These are phyloP conservation scores for Parambassis ranga DNA, from an alignment of 2,797 vertebrate genomes.

Conservation along the genomic window DNA sequence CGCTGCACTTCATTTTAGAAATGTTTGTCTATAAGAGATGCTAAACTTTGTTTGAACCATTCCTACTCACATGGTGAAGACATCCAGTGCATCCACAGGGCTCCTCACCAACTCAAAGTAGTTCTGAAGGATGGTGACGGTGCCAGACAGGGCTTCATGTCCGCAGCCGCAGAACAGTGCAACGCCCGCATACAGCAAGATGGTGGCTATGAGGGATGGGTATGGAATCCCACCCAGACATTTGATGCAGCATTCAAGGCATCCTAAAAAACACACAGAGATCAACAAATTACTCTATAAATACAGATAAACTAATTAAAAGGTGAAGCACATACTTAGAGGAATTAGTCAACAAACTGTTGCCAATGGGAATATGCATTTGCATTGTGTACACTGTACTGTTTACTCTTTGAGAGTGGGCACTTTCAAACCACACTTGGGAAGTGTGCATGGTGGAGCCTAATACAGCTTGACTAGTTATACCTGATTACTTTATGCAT, in stretches of 20 bases:
- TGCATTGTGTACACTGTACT: slow-evolving; percentile 1
- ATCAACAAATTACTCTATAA: background rate
- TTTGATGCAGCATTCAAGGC: slow-evolving; percentile 97
- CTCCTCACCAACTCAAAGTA: slow-evolving; percentile 96
- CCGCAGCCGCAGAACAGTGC: slow-evolving; percentile 98
- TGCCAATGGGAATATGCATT: background rate
- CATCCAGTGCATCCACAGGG: slow-evolving; percentile 91
- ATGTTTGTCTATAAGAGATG: background rate
- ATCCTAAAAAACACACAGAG: slow-evolving; percentile 78
- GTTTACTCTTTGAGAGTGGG: slow-evolving; percentile 7
- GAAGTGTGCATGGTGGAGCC: background rate
- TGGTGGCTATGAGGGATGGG: slow-evolving; percentile 94
- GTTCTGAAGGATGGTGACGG: slow-evolving; percentile 96
- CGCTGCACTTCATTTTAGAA: background rate
- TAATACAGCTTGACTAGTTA: background rate
- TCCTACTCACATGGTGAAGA: slow-evolving; percentile 94
- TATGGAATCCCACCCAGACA: slow-evolving; percentile 97
- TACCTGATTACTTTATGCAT: too few relatives aligned
- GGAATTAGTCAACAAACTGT: slow-evolving; percentile 37
- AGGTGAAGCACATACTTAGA: too few relatives aligned
- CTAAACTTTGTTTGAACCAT: background rate
- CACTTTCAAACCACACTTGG: background rate
- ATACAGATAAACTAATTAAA: background rate
- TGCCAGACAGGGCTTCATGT: slow-evolving; percentile 95
- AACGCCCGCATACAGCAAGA: slow-evolving; percentile 95